Base-by-base conservation (phyloP, 2,888 invertebrate species). In the Ethmia dodecea region DNA sequence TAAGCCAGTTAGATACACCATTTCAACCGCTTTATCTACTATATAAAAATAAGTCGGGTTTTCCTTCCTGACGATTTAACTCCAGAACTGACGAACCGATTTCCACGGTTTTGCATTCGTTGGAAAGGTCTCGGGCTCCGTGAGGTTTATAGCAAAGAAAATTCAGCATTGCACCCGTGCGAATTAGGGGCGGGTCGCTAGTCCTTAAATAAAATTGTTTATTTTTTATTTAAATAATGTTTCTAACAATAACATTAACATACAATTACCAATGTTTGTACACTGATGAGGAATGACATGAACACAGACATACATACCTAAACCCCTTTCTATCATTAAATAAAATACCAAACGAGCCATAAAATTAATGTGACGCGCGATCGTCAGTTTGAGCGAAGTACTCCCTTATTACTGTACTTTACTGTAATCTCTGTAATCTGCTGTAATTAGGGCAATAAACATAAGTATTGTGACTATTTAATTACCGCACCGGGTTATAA, bases 351-450 rank as follows among this genome's bases (percentile, higher is more conserved):
- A 38, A 35, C 33, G 26, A 9, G 16, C 30, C 26, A 41, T 49
- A 45, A 49, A 49, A 24, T 32, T 29, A 44, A 46, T 37, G 41
- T 49, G 46, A 42, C 45, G 41, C 40, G 20, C 25, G 30, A 38
- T 40, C 36, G 44, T 40, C 42, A 38, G 38, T 43, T 40, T 40
- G 37, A 40, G 42, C 40, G 40, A 49, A 44, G 46, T 39, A 39
- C 39, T 36, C 39, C 29, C 38, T 41, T 48, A 40, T 42, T 42
- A 27, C 42, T 13, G 37, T 11, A 9, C 8, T 4, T 15, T 26
- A 32, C 22, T 41, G 24, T 37, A 43, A 43, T 33, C 33, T 24
- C 43, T 38, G 35, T 44, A 44, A 43, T 44, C 36, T 38, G 39
- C 22, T 39, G 35, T 49, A 44, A 49, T 46, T 41, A 31, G 40